Evolutionary conservation across 2,797 vertebrate species (phyloP).

Genomic region (Florisuga fusca): DNA sequence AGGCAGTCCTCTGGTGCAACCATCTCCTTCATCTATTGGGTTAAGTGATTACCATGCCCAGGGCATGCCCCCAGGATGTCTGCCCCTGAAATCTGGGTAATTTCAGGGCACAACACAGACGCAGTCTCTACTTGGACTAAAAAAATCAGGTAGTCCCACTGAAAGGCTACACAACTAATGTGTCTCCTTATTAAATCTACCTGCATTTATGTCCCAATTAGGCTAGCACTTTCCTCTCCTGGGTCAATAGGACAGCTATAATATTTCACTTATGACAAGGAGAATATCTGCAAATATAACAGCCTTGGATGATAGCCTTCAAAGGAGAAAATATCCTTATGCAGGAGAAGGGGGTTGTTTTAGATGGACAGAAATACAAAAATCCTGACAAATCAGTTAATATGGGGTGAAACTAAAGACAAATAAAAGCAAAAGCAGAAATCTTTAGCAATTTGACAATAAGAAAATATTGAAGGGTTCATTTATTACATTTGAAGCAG

Average conservation of each 20-base stretch:
- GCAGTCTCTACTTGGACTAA: background rate
- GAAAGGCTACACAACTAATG: background rate
- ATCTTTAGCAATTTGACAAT: background rate
- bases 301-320: background rate
- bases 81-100: background rate
- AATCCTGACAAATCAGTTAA: background rate
- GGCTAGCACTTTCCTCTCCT: background rate
- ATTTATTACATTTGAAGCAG: background rate
- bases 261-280: background rate
- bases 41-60: background rate
- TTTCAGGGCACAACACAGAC: background rate
- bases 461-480: background rate
- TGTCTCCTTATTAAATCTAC: background rate
- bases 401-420: background rate
- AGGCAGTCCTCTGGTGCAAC: background rate
- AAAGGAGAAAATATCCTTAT: background rate
- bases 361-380: background rate
- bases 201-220: background rate
- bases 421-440: background rate
- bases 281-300: background rate
- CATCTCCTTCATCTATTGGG: background rate
- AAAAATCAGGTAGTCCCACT: background rate
- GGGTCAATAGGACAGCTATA: background rate
- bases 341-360: background rate
- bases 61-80: background rate